These are phyloP conservation scores for Melopsittacus undulatus DNA, from an alignment of 2,797 vertebrate genomes.

Conservation along the genomic window DNA sequence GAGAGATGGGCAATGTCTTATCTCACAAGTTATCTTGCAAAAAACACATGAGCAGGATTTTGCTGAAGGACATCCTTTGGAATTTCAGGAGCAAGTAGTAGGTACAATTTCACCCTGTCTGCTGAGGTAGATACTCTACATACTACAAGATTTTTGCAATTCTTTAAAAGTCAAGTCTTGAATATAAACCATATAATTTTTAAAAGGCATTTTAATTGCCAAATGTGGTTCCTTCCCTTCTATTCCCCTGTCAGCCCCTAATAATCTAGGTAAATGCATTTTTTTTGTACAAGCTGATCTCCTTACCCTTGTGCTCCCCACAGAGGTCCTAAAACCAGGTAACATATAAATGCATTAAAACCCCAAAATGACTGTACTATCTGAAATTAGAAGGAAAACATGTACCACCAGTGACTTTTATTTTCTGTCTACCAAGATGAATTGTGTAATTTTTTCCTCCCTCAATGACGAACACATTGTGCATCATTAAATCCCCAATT, in stretches of 20 bases:
- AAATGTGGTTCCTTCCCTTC: not conserved
- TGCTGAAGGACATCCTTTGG: not conserved
- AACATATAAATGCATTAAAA: not conserved
- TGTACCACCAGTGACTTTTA: not conserved
- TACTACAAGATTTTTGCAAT: not conserved
- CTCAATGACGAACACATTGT: not conserved
- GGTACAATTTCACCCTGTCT: not conserved
- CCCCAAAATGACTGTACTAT: not conserved
- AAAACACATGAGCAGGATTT: not conserved
- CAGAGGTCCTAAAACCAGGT: not conserved
- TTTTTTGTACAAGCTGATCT: not conserved
- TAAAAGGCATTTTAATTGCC: not conserved
- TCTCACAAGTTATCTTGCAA: not conserved
- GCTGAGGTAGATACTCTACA: not conserved
- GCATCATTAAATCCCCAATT: not conserved
- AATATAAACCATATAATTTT: not conserved
- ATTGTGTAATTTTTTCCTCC: not conserved
- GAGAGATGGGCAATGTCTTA: not conserved
- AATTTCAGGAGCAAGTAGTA: not conserved
- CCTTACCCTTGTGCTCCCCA: not conserved
- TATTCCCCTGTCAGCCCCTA: not conserved
- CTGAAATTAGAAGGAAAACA: not conserved
- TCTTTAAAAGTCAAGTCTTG: not conserved
- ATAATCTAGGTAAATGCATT: not conserved
- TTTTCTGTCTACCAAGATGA: not conserved